Base-by-base conservation (phyloP, 2,888 invertebrate species). In the Molorchus minor region DNA sequence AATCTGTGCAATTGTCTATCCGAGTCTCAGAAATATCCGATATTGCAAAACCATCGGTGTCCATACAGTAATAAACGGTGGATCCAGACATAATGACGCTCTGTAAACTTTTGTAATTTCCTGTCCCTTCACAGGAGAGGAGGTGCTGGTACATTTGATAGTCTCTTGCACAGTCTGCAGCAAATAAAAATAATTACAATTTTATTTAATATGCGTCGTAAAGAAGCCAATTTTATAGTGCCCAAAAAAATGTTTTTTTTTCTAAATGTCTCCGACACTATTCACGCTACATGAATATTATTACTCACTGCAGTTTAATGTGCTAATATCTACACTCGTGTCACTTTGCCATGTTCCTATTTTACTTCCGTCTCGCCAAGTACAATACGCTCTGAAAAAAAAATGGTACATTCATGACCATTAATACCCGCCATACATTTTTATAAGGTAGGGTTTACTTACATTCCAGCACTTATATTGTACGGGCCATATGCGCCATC, bases 401-500 rank as follows among this genome's bases (percentile, higher is more conserved):
- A 10, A 19, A 40, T 29, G 33, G n/a, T 16, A 38, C 43, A 8
- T 47, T 30, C 10, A 30, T 33, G 10, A n/a, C n/a, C n/a, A n/a
- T n/a, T n/a, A n/a, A n/a, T n/a, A n/a, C n/a, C n/a, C n/a, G n/a
- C n/a, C 8, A n/a, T 10, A 44, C 19, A 44, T 8, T 4, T 13
- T 44, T 21, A 16, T 1, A 13, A 43, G 16, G 3, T 5, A 36
- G 5, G 17, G 29, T 17, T 13, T 45, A 80, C 85, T 83, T 81
- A 87, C 88, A 82, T 81, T 72, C 85, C 84, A 62, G 83, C 83
- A 54, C 69, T 65, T 58, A 87, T 82, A 71, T 82, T 83, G 71
- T 82, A 85, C 33, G 81, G 74, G 13, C 87, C 87, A 73, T 85
- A 89, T 67, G 84, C 85, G 12, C 90, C 90, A 74, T 90, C 89